Evolutionary conservation across 2,888 invertebrate species (phyloP), one percentile per base, ranked within the genome.

Genomic region (Cephalotes varians): DNA sequence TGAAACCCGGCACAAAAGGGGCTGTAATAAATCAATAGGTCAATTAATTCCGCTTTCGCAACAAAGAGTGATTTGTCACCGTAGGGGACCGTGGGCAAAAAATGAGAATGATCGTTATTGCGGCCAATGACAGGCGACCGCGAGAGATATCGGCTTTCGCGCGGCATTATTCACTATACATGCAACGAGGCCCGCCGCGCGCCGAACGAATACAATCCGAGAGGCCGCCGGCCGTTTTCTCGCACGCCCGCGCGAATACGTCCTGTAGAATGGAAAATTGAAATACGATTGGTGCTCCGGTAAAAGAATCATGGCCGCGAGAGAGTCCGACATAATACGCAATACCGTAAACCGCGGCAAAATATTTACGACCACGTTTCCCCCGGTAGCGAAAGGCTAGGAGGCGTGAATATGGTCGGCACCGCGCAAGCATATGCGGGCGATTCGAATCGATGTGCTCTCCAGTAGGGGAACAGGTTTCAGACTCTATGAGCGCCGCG

Each of bases 361-460:
- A n/a, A 79, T 82, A 88, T 85, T 88, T 76, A 86, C 81, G 86
- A 84, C 65, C 64, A 65, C 60, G 76, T 72, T 64, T 72, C 60
- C 51, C 69, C 67, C 87, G 64, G 81, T 87, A 86, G 87, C 86
- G 86, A 86, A 87, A 87, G 86, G 87, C 84, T 85, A 85, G 86
- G 71, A 86, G 86, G 88, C 86, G 89, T 86, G 85, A 89, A 85
- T 88, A 85, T 47, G 54, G 69, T 58, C 40, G 69, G 49, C 47
- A 54, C 47, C 82, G 81, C 84, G 81, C 81, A 40, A 81, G 79
- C 74, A 72, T 74, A 82, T 79, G 83, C 82, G 74, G 80, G 82
- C 84, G 74, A 89, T 86, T 89, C 87, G 88, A 89, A 89, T 89
- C 88, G 86, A 87, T 87, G 86, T 90, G 67, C 74, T 31, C 62